Conservation (phyloP, 2,113 vertebrate species). For the Turnix velox region DNA sequence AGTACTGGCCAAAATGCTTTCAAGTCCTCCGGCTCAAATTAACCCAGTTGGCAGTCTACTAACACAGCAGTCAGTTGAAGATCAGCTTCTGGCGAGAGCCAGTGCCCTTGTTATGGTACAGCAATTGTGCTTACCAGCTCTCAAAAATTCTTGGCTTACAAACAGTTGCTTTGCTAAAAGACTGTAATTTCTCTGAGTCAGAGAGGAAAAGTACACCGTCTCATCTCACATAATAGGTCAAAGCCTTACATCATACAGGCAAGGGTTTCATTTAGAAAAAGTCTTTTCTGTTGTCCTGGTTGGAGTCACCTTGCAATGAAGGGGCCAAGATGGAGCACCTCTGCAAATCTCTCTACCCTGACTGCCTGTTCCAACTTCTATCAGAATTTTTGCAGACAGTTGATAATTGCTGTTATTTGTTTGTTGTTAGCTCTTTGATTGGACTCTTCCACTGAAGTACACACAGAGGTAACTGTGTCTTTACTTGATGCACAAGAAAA, state of each 20-base stretch:
- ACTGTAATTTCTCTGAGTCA: neutral
- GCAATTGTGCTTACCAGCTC: neutral
- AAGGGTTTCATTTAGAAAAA: neutral
- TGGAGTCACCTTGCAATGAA: neutral
- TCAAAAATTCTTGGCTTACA: neutral
- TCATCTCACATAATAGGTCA: neutral
- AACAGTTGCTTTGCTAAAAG: neutral
- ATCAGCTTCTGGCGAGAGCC: neutral
- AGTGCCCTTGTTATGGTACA: neutral
- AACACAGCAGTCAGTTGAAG: neutral
- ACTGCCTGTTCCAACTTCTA: neutral
- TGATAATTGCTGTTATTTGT: neutral
- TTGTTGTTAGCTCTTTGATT: neutral
- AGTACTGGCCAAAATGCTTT: neutral
- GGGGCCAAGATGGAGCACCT: neutral
- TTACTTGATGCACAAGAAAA: neutral
- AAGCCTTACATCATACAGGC: neutral
- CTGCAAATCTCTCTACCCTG: neutral
- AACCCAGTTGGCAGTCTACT: neutral
- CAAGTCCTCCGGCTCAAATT: neutral
- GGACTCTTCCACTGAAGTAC: neutral
- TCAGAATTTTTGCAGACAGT: neutral
- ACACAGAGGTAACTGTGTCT: neutral
- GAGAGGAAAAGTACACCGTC: neutral
- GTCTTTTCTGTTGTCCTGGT: neutral